These are phyloP conservation scores for Emesis russula DNA, from an alignment of 2,888 invertebrate species.

Conservation along the genomic window DNA sequence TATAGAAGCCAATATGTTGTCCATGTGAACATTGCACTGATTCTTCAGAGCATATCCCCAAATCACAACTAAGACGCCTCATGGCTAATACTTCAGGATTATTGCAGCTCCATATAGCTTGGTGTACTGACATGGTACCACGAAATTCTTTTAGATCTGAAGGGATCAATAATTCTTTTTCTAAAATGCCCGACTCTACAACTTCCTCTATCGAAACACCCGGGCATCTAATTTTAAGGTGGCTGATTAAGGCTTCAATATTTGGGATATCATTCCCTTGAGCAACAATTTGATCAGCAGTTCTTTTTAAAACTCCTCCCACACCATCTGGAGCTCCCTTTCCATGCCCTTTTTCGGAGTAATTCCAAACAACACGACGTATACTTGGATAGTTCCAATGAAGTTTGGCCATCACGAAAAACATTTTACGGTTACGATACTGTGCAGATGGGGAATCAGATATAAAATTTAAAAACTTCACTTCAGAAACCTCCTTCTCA, in stretches of 20 bases:
- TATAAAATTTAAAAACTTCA: not conserved
- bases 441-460: not conserved
- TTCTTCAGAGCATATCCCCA: not conserved
- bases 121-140: not conserved
- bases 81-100: not conserved
- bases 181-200: not conserved
- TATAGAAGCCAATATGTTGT: not conserved
- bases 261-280: not conserved
- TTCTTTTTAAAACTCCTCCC: not conserved
- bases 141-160: not conserved
- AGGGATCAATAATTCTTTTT: not conserved
- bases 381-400: not conserved
- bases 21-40: not conserved
- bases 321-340: conserved; percentile 1
- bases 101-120: not conserved
- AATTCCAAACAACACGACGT: not conserved
- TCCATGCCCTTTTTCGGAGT: not conserved
- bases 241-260: not conserved
- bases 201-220: not conserved
- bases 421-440: not conserved
- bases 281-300: not conserved
- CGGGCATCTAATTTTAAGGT: not conserved
- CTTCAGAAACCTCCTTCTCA: not conserved
- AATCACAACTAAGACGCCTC: not conserved
- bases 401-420: not conserved